phyloP scores from a whole-genome alignment of 1,140 invertebrate species.

The Drosophila aff. region DNA sequence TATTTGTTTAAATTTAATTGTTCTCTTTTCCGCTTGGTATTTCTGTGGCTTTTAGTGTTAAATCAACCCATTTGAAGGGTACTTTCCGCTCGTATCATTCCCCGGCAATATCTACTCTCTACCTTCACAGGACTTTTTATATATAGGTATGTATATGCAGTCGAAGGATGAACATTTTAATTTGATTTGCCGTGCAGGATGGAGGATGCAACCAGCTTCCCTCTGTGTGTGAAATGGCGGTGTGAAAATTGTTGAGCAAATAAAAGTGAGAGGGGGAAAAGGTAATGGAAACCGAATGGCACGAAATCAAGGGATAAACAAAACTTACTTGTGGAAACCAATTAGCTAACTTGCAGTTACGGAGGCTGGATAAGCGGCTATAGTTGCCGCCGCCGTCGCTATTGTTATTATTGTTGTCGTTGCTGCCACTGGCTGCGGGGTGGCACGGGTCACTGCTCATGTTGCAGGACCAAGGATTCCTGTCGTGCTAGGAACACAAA shows the following conservation, averaged over 20 bases:
- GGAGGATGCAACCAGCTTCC: constrained; percentile 17
- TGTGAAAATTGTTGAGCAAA: constrained; percentile 49
- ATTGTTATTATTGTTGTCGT: constrained; percentile 24
- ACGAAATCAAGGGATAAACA: constrained; percentile 39
- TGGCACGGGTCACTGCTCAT: constrained; percentile 15
- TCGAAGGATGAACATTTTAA: constrained; percentile 72
- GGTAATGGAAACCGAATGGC: constrained; percentile 13
- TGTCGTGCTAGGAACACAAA: constrained; percentile 33
- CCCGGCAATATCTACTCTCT: constrained; percentile 34
- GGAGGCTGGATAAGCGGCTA: constrained; percentile 46
- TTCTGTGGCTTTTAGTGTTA: not conserved
- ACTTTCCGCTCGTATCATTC: not conserved
- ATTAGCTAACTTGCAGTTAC: constrained; percentile 68
- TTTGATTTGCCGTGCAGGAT: constrained; percentile 60
- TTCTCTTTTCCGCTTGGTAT: not conserved
- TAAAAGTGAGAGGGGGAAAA: constrained; percentile 27
- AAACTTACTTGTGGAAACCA: constrained; percentile 80
- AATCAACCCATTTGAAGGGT: not conserved
- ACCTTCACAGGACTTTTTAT: constrained; percentile 4
- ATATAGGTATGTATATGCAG: constrained; percentile 31
- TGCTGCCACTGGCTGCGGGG: constrained; percentile 17
- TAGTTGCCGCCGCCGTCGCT: constrained; percentile 29
- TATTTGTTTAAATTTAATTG: not conserved
- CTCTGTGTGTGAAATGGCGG: constrained; percentile 8
- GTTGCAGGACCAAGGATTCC: constrained; percentile 27